Evolutionary conservation across 1,140 invertebrate species (phyloP), one percentile per base, ranked within the genome.

Genomic region (Oncopodura yosiiana): DNA sequence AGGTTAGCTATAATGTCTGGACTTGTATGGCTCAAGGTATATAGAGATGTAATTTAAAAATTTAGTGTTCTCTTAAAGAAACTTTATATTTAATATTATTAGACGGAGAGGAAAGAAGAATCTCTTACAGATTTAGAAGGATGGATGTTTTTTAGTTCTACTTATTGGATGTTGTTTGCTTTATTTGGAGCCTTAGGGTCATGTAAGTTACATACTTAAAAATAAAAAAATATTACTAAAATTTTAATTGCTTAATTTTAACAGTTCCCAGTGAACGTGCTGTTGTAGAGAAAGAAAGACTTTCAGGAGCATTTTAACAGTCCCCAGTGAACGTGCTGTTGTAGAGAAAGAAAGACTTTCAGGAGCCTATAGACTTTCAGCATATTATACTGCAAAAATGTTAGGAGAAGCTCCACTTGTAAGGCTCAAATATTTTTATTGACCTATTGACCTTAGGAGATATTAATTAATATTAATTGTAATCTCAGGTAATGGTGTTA

Each of bases 311-410:
- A 41, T 41, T 14, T 41, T 8, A 9, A 24, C 67, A 88, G 85
- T 87, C 78, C 86, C 86, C 45, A 75, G 80, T 32, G 86, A 90
- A 71, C 74, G 82, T 65, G 82, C 85, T 70, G 84, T 90, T 1
- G 81, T 90, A 49, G 83, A 83, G 66, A 90, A 90, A 68, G 87
- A 90, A 70, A 71, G 86, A 50, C 72, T 80, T 56, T 84, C 84
- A 16, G 87, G 86, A 26, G 82, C 85, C 30, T 90, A 90, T 68
- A 74, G 87, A 43, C 71, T 90, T 29, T 88, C 85, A 23, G 84
- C 87, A 5, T 89, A 87, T 68, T 89, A 89, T 70, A 67, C 87
- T 63, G 85, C 87, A 42, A 89, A 88, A 73, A 87, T 87, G 81
- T 77, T 85, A 38, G 85, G 86, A 43, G 87, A 90, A 70, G 68